phyloP scores from a whole-genome alignment of 2,797 vertebrate genomes.

The Clarias platycephalus region DNA sequence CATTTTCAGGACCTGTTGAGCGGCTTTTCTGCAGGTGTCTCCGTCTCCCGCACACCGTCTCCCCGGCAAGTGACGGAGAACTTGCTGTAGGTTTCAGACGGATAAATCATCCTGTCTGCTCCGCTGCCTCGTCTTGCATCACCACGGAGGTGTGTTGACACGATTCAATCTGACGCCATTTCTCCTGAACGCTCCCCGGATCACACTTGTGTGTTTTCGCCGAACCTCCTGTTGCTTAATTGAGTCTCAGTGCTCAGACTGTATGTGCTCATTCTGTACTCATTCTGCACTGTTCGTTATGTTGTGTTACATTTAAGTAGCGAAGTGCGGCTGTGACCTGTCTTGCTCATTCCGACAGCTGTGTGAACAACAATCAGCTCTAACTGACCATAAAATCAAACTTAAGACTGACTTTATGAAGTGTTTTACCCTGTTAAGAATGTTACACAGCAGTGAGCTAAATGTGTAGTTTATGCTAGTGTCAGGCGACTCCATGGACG shows the following conservation, averaged over 20 bases:
- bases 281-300: background rate
- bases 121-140: background rate
- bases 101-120: constrained; percentile 5
- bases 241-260: background rate
- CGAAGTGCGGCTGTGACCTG: too few species aligned
- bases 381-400: too few species aligned
- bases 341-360: too few species aligned
- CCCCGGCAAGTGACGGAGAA: background rate
- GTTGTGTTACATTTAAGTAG: too few species aligned
- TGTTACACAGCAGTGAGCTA: too few species aligned
- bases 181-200: background rate
- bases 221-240: background rate
- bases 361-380: too few species aligned
- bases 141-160: background rate
- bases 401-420: too few species aligned
- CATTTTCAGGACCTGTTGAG: constrained; percentile 3
- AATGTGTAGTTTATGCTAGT: too few species aligned
- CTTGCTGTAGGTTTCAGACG: background rate
- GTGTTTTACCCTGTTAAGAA: too few species aligned
- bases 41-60: background rate
- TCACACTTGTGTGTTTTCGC: background rate
- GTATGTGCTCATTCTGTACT: too few species aligned
- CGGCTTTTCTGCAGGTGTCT: constrained; percentile 6
- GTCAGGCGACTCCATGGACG: too few species aligned
- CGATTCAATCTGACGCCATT: constrained; percentile 37